Percentiles rank a stretch among this genome's conserved stretches.
Conservation (phyloP, 2,113 vertebrate genomes). For the Seriola aureovittata region DNA sequence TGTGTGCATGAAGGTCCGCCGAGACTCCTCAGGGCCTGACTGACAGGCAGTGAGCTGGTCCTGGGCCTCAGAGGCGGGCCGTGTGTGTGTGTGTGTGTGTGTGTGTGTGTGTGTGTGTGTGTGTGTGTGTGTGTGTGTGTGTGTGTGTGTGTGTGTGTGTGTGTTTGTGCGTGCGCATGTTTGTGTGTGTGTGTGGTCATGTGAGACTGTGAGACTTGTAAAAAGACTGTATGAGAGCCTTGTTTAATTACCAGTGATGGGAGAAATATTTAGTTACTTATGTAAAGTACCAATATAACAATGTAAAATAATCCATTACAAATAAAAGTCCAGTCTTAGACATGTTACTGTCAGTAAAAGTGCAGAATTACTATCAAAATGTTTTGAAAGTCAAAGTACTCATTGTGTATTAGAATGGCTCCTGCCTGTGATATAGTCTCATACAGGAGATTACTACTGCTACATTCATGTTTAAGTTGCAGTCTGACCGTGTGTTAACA, state of each 20-base stretch:
- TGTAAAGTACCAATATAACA: not conserved
- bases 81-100: constrained; percentile 14
- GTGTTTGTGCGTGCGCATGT: not conserved
- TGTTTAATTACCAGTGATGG: not conserved
- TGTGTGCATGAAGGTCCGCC: constrained; percentile 31
- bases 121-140: constrained; percentile 17
- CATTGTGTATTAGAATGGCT: not conserved
- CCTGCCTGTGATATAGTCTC: not conserved
- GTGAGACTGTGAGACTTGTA: constrained; percentile 18
- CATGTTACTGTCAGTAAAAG: not conserved
- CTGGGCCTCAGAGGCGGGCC: constrained; percentile 1
- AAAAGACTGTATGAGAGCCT: not conserved
- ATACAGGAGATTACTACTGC: not conserved
- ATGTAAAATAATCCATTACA: not conserved
- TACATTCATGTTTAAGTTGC: not conserved
- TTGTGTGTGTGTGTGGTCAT: constrained; percentile 14
- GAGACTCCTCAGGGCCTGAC: constrained; percentile 57
- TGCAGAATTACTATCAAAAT: not conserved
- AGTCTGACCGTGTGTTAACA: not conserved
- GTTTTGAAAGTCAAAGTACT: not conserved
- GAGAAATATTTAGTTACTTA: not conserved
- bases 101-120: constrained; percentile 16
- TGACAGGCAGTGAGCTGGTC: constrained; percentile 49
- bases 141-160: constrained; percentile 18
- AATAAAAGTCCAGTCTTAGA: not conserved